Evolutionary conservation across 2,113 vertebrate genomes (phyloP), one percentile per base, ranked within the genome.

Genomic region (Pholis gunnellus): DNA sequence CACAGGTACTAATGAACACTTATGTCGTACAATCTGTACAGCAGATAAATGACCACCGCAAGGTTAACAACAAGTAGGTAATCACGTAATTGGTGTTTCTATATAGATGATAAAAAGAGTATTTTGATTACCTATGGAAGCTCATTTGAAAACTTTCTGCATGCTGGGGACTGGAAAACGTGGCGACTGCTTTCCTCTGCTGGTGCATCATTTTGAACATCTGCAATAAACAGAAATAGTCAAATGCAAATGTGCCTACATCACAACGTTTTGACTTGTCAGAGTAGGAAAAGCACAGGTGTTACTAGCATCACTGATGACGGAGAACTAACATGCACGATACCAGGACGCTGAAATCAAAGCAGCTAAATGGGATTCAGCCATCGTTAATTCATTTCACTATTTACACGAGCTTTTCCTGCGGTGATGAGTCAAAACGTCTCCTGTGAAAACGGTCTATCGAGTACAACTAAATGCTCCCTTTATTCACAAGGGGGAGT

Each of bases 131-230:
- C 98, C 98, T 97, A 94, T 99, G 97, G 95, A 99, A 99, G 91
- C 97, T 99, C 95, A 97, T 96, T 87, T 99, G 97, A 90, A 99
- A 99, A 20, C 96, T 97, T 25, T 94, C 90, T 2, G 98, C 98
- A 0, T 99, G 97, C 36, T 97, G 95, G 40, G 97, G 96, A 63
- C 93, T 96, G 93, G 96, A 96, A 89, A 99, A 99, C 82, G 94
- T 99, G 3, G 98, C 98, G 34, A 99, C 90, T 83, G 98, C 98
- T 95, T 99, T 99, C 94, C 98, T 95, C 67, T 99, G 98, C 86
- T 98, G 96, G 46, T 97, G 98, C 78, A 99, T 94, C 98, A 99
- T 97, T 92, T 97, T 96, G 85, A 99, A 96, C 96, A 95, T 98
- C 98, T 99, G 85, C 29, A 75, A 72, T 27, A 65, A 17, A 73